Base-by-base conservation (phyloP, 2,113 vertebrate species). In the Scolopax mira region DNA sequence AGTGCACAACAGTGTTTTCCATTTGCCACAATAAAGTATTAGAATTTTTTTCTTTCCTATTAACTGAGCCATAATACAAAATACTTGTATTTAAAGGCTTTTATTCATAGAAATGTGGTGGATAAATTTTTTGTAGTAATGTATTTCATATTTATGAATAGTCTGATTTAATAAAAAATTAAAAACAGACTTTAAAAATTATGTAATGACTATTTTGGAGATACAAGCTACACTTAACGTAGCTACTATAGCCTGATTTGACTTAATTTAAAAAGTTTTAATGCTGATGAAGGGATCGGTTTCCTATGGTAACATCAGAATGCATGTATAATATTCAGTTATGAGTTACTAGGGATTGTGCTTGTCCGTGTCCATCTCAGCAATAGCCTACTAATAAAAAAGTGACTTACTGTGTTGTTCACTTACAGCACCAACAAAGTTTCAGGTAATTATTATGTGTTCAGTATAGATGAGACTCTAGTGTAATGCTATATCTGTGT, bases 291-390 rank as follows among this genome's bases (percentile, higher is more conserved):
- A 85, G 52, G n/a, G 92, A n/a, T 84, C 41, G 1, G 4, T 84
- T 94, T 92, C 35, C 84, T 37, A 7, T 61, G 75, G 35, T 88
- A 82, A 33, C 23, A 41, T 61, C 62, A 85, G 44, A 75, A 65
- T 21, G 10, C 30, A 14, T 22, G 3, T 70, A 18, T 39, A 71
- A 55, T 64, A 41, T 18, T 74, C 10, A 74, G 1, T 89, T 49
- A 30, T 2, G 4, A 13, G 2, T 62, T 95, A 55, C 21, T 10
- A 55, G 41, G 33, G 73, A 21, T 54, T 61, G 28, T 86, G 60
- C 24, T 86, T 90, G n/a, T 80, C 65, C 21, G 2, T 30, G 60
- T 60, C 55, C 52, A 33, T 48, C 11, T 27, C 37, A 28, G 33
- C 35, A 94, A 6, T 30, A 82, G 23, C 48, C 31, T 41, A 18